A percentile compares a stretch with the other conserved stretches of the same genome.
Evolutionary conservation across 2,888 invertebrate genomes (phyloP).

Genomic region (Ichneumoninae sp.): DNA sequence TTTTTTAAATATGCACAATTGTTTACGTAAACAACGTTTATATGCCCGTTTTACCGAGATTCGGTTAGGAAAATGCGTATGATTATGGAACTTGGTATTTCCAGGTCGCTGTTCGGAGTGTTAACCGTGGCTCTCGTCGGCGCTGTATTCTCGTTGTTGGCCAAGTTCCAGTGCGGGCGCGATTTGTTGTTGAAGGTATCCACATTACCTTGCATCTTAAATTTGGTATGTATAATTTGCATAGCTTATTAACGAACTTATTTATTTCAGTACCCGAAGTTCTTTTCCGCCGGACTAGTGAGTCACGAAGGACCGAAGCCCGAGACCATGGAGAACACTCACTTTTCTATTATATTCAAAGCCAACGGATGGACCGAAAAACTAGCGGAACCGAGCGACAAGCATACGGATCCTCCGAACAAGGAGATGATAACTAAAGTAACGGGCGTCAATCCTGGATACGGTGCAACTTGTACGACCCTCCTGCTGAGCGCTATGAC

Average conservation of each 20-base stretch:
- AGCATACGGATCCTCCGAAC: slow-evolving; percentile 87
- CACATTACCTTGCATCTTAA: slow-evolving; percentile 9
- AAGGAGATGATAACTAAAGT: slow-evolving; percentile 89
- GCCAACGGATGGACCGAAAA: slow-evolving; percentile 92
- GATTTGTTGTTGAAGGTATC: slow-evolving; percentile 87
- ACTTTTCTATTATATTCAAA: slow-evolving; percentile 89
- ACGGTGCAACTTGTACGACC: slow-evolving; percentile 92
- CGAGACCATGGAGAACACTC: slow-evolving; percentile 86
- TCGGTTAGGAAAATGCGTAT: background rate
- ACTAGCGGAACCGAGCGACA: slow-evolving; percentile 86
- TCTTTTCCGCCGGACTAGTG: slow-evolving; percentile 90
- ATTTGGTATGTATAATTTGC: background rate
- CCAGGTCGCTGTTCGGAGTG: slow-evolving; percentile 85
- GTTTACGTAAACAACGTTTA: background rate
- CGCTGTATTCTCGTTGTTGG: slow-evolving; percentile 87
- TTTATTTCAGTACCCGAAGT: slow-evolving; percentile 86
- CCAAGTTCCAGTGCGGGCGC: slow-evolving; percentile 88
- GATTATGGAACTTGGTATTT: slow-evolving; percentile 64
- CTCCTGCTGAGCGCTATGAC: slow-evolving; percentile 90
- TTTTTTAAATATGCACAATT: background rate
- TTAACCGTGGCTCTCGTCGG: slow-evolving; percentile 86
- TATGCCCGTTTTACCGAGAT: too few relatives aligned
- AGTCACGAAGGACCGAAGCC: slow-evolving; percentile 89
- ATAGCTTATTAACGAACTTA: slow-evolving; percentile 15
- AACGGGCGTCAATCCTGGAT: slow-evolving; percentile 90